Percentiles rank a stretch among this genome's conserved stretches.
phyloP scores from a whole-genome alignment of 1,140 invertebrate genomes.

The Centruroides sculpturatus region DNA sequence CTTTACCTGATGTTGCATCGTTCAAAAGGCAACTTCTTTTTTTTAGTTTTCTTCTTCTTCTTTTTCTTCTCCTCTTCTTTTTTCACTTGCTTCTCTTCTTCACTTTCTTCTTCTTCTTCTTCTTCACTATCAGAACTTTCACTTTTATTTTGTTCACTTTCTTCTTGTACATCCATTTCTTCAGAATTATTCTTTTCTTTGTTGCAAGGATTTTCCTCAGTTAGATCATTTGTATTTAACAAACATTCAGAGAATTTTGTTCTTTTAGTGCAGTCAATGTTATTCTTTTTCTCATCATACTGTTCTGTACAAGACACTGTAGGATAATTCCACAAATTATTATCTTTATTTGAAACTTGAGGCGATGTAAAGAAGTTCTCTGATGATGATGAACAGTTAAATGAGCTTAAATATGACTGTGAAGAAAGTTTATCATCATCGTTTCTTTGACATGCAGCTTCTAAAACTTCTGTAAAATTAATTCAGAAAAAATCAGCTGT shows the following conservation, averaged over 20 bases:
- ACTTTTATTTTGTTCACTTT: slow-evolving; percentile 1
- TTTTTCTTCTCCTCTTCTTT: slow-evolving; percentile 21
- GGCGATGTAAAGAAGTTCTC: too few species aligned
- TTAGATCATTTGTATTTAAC: too few species aligned
- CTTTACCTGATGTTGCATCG: slow-evolving; percentile 27
- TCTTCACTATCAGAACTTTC: slow-evolving; percentile 10
- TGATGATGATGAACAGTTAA: too few species aligned
- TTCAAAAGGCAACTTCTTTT: slow-evolving; percentile 8
- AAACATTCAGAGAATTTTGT: too few species aligned
- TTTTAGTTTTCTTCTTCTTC: slow-evolving; percentile 18
- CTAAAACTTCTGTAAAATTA: slow-evolving; percentile 3
- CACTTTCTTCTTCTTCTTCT: slow-evolving; percentile 16
- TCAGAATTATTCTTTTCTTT: not conserved
- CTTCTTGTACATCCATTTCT: not conserved
- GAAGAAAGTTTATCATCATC: not conserved
- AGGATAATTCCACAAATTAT: too few species aligned
- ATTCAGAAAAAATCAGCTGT: not conserved
- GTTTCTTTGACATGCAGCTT: slow-evolving; percentile 8
- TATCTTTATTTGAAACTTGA: too few species aligned
- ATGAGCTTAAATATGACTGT: too few species aligned
- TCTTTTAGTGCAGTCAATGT: too few species aligned
- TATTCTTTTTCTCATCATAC: too few species aligned
- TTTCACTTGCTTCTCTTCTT: slow-evolving; percentile 19
- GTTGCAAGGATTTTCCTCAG: not conserved
- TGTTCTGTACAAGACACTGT: too few species aligned